Evolutionary conservation across 1,140 invertebrate species (phyloP).

Genomic region (Micrasema minimum): DNA sequence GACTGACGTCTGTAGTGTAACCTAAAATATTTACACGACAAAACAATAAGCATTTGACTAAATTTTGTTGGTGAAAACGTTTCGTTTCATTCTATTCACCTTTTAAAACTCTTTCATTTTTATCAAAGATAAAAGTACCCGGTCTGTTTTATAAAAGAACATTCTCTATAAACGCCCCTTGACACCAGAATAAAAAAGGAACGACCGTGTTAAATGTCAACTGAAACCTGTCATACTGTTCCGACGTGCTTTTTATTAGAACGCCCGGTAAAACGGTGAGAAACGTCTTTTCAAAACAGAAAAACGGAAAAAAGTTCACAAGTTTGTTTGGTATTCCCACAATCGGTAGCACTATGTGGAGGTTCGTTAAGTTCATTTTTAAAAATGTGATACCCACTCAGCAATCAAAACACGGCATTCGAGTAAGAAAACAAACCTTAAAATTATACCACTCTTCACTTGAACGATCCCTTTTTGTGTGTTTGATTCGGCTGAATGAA

Average conservation of each 20-base stretch:
- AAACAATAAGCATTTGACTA: too few relatives aligned
- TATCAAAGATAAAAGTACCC: background rate
- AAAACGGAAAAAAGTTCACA: conserved; percentile 4
- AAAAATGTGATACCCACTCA: background rate
- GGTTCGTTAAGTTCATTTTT: background rate
- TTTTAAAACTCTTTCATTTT: background rate
- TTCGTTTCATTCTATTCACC: too few relatives aligned
- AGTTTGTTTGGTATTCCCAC: conserved; percentile 33
- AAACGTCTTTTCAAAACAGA: conserved; percentile 1
- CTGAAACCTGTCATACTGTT: background rate
- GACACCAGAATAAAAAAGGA: conserved; percentile 5
- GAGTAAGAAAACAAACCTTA: background rate
- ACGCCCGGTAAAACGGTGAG: background rate
- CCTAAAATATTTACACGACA: too few relatives aligned
- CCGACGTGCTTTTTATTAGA: background rate
- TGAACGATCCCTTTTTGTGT: background rate
- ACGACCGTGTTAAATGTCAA: background rate
- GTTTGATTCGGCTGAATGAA: background rate
- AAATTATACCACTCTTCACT: background rate
- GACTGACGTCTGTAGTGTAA: too few relatives aligned
- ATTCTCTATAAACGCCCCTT: conserved; percentile 5
- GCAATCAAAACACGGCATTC: background rate
- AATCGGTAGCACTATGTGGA: background rate
- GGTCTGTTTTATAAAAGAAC: background rate
- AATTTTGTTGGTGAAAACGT: too few relatives aligned